Evolutionary conservation across 2,888 invertebrate species (phyloP), one percentile per base, ranked within the genome.

Genomic region (Noctua fimbriata): DNA sequence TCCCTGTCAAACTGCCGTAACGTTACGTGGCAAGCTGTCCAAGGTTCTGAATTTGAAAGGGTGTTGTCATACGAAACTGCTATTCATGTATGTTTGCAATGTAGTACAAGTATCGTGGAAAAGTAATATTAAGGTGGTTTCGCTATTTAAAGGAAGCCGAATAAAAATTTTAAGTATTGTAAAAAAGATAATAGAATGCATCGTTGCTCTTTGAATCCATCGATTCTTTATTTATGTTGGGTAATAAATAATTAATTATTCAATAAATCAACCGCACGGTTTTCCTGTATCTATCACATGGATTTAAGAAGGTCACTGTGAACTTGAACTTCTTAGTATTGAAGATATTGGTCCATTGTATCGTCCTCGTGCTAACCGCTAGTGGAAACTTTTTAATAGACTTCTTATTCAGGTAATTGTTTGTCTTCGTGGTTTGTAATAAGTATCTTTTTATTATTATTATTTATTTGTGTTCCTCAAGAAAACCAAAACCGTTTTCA

Each of bases 31-130:
- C 80, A 73, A 72, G 47, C 75, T 49, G 58, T 72, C 66, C 84
- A 84, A 84, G 84, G 84, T 73, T 69, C 69, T 58, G 32, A 79
- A 84, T 87, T 84, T 84, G 87, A 84, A 87, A 84, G 87, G 87
- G 72, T 75, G 47, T 84, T 75, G 60, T 84, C 77, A 83, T 83
- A 79, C 52, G 21, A 84, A 73, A 84, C 74, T 24, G 71, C 80
- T 60, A 73, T 84, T 73, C 16, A 79, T 69, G 47, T 28, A 52
- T 41, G 32, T 66, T 47, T 52, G 70, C 70, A 74, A 66, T 82
- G 44, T 58, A 32, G 60, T 36, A 36, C 36, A 36, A 36, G 36
- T 65, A 67, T 69, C 9, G 7, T 79, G 21, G 28, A 44, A 81
- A 74, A 74, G 36, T 49, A 69, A 41, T 67, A 83, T 24, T 85